Evolutionary conservation across 2,888 invertebrate genomes (phyloP), one percentile per base, ranked within the genome.

Genomic region (Rhagophthalmus giganteus): DNA sequence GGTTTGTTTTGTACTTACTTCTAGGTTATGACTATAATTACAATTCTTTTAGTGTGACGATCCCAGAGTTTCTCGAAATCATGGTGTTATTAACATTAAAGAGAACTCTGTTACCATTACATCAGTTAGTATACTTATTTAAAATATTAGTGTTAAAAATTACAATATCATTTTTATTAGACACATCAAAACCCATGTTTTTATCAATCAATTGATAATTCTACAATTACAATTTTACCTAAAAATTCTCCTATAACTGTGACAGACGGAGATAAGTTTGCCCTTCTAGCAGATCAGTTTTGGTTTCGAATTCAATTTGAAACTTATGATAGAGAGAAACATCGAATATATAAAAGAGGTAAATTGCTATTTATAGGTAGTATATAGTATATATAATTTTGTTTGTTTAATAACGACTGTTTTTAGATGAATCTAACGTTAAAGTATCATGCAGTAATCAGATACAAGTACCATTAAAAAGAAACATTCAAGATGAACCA

Each of bases 131-230:
- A 25, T 30, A n/a, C n/a, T n/a, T n/a, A n/a, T n/a, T n/a, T 20
- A 7, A 28, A 35, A 26, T 39, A 39, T 24, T 10, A n/a, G 25
- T 8, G 3, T 7, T 31, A 28, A 9, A 11, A 6, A 32, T 14
- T 42, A 12, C 27, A 10, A 33, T 9, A 33, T 44, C 12, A 41
- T 26, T 42, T 24, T 37, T 39, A 54, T 55, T 47, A 82, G 81
- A 64, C 77, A 15, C 80, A 82, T 59, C 67, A 71, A 60, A 82
- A 81, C 59, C 81, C 82, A 13, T 80, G 79, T 62, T 82, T 79
- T 63, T 77, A 74, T 40, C 64, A 62, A 66, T 64, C 58, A 68
- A 68, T 54, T 68, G 69, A 51, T 63, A 66, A 41, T 54, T 67
- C 62, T 42, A 53, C 58, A 6, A 64, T 70, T 5, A 64, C 73